Evolutionary conservation across 1,140 invertebrate species (phyloP).

Genomic region (Achatina immaculata): DNA sequence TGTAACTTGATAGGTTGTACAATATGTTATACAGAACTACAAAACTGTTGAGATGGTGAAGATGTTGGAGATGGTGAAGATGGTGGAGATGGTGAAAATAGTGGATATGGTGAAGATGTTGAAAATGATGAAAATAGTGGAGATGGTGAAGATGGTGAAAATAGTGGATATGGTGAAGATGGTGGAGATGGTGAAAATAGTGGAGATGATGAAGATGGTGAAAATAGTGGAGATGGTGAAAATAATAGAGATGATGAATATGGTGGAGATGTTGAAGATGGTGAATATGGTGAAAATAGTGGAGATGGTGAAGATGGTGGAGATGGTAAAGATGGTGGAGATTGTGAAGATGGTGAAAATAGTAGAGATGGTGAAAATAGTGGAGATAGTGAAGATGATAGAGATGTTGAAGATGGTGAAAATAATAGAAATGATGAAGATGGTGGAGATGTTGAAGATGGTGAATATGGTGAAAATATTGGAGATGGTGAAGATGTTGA

Average conservation of each 20-base stretch:
- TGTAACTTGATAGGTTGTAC: no score
- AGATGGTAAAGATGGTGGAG: slow-evolving; percentile 3
- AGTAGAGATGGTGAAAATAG: neutral
- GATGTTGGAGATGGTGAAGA: slow-evolving; percentile 13
- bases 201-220: slow-evolving; percentile 18
- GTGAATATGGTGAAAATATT: neutral
- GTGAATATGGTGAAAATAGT: neutral
- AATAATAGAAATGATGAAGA: no score
- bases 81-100: slow-evolving; percentile 10
- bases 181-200: neutral
- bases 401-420: slow-evolving; percentile 6
- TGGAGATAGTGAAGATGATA: slow-evolving; percentile 5
- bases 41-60: neutral
- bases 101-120: neutral
- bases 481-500: slow-evolving; percentile 13
- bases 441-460: slow-evolving; percentile 13
- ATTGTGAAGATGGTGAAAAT: slow-evolving; percentile 11
- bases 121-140: slow-evolving; percentile 8
- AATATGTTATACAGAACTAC: no score
- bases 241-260: no score
- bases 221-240: neutral
- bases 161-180: slow-evolving; percentile 19
- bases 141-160: slow-evolving; percentile 10
- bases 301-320: slow-evolving; percentile 16
- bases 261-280: slow-evolving; percentile 12